Conservation (phyloP, 2,113 vertebrate genomes). For the Antigone vipio region DNA sequence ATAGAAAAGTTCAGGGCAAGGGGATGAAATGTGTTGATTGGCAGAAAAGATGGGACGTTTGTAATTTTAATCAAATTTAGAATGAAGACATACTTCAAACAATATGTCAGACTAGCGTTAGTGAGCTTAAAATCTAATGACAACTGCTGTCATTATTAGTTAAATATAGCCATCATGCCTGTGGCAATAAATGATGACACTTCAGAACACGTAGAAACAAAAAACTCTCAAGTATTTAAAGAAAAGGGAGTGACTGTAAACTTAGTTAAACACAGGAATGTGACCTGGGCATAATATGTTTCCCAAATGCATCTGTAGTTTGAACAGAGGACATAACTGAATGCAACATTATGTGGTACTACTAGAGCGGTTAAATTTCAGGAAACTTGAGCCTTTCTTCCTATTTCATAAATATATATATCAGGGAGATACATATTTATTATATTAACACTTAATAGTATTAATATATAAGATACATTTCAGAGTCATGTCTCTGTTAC, state of each 20-base stretch:
- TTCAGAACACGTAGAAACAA: slow-evolving; percentile 77
- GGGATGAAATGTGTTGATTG: slow-evolving; percentile 71
- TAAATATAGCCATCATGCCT: slow-evolving; percentile 75
- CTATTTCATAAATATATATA: neutral
- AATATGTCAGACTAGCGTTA: slow-evolving; percentile 83
- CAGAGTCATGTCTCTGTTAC: neutral
- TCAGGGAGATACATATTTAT: slow-evolving; percentile 9
- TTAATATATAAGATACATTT: neutral
- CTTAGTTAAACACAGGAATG: slow-evolving; percentile 72
- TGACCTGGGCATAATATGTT: slow-evolving; percentile 71
- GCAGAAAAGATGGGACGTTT: slow-evolving; percentile 76
- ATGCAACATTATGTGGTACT: slow-evolving; percentile 54
- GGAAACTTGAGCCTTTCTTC: neutral
- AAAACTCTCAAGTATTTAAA: slow-evolving; percentile 68
- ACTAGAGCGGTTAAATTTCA: slow-evolving; percentile 36
- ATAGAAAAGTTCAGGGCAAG: slow-evolving; percentile 64
- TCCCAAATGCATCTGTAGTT: slow-evolving; percentile 66
- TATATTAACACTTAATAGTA: neutral
- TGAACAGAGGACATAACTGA: slow-evolving; percentile 45
- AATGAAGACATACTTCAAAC: slow-evolving; percentile 79
- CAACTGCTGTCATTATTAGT: slow-evolving; percentile 78
- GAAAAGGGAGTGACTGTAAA: slow-evolving; percentile 72
- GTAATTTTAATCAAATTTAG: slow-evolving; percentile 80
- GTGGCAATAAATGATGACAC: slow-evolving; percentile 70
- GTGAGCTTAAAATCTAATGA: slow-evolving; percentile 84